Conservation (phyloP, 2,888 invertebrate species). For the Minunthozetes semirufus region DNA sequence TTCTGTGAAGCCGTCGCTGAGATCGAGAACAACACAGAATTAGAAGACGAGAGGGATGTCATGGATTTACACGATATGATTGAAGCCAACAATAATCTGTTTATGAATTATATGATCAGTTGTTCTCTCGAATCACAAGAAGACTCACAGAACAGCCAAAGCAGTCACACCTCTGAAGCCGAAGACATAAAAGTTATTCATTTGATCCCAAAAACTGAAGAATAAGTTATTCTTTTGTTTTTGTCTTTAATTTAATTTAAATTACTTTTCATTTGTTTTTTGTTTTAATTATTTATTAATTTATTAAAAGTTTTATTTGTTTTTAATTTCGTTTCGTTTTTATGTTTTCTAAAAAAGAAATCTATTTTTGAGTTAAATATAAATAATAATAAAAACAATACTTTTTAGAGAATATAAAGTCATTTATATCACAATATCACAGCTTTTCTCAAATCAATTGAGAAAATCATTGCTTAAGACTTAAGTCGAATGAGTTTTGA, state of each 20-base stretch:
- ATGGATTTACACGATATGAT: conserved; percentile 1
- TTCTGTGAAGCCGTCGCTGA: conserved; percentile 7
- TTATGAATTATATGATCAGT: background rate
- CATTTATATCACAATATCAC: too few species aligned
- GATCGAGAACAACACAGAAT: background rate
- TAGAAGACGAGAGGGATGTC: conserved; percentile 16
- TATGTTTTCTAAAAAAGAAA: background rate
- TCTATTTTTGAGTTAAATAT: background rate
- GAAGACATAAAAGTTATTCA: too few species aligned
- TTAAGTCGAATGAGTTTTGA: too few species aligned
- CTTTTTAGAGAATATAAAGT: too few species aligned
- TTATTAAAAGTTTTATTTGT: background rate
- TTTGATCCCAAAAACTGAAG: too few species aligned
- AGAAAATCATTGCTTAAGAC: too few species aligned
- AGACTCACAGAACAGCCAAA: background rate
- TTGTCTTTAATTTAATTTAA: background rate
- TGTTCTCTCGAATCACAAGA: too few species aligned
- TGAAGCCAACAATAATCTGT: background rate
- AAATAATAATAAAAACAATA: background rate
- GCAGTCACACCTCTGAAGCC: background rate
- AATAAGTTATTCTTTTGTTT: too few species aligned
- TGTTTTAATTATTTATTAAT: background rate
- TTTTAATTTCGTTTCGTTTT: background rate
- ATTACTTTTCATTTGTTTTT: background rate
- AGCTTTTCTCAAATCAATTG: too few species aligned